Conservation (phyloP, 2,797 vertebrate species). For the Leptodactylus fallax region DNA sequence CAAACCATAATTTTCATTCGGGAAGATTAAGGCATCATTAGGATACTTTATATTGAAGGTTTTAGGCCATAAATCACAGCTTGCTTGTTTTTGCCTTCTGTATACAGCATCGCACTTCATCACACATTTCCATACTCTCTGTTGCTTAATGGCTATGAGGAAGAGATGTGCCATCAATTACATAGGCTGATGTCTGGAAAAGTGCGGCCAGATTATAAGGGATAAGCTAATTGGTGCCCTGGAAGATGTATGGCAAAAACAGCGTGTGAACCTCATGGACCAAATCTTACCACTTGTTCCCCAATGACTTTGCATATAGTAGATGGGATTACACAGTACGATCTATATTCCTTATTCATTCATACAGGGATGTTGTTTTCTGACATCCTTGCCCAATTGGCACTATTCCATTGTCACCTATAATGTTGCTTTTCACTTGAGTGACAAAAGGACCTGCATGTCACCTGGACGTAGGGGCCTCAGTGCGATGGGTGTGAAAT, state of each 20-base stretch:
- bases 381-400: too few species aligned
- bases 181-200: not conserved
- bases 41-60: not conserved
- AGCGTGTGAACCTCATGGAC: too few species aligned
- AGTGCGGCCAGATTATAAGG: not conserved
- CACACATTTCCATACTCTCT: conserved; percentile 21
- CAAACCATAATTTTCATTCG: not conserved
- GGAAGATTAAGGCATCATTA: not conserved
- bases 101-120: not conserved
- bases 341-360: too few species aligned
- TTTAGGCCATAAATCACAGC: conserved; percentile 44
- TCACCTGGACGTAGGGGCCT: too few species aligned
- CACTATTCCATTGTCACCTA: too few species aligned
- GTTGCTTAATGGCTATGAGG: conserved; percentile 42
- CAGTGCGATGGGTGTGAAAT: too few species aligned
- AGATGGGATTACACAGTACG: too few species aligned
- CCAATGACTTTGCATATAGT: not conserved
- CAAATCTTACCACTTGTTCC: not conserved
- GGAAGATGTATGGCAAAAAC: not conserved
- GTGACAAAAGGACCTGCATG: too few species aligned
- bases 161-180: conserved; percentile 25
- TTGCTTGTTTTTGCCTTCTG: not conserved
- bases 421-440: too few species aligned
- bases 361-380: too few species aligned
- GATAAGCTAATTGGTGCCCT: not conserved